Conservation (phyloP, 2,113 vertebrate species). For the Crotalus viridis region DNA sequence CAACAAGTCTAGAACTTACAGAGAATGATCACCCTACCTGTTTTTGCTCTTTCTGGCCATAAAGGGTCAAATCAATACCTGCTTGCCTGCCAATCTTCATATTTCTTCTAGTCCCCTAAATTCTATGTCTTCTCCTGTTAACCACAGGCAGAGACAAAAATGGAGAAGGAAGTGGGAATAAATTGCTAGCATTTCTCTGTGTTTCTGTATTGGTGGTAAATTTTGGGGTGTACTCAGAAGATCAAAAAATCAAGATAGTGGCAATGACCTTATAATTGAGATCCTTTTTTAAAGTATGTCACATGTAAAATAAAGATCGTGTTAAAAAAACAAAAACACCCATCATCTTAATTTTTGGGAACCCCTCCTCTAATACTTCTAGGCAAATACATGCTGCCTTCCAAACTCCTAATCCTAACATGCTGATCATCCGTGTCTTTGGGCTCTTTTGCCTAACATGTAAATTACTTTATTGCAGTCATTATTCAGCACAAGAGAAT, state of each 20-base stretch:
- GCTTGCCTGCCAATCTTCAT: not conserved
- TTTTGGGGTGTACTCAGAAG: not conserved
- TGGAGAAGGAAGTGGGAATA: not conserved
- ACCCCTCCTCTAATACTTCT: not conserved
- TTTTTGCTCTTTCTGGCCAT: not conserved
- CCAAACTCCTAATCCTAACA: not conserved
- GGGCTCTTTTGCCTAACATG: not conserved
- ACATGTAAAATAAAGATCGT: not conserved
- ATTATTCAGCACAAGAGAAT: not conserved
- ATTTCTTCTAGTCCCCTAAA: not conserved
- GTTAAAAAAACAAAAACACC: not conserved
- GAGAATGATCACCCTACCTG: not conserved
- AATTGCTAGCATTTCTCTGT: not conserved
- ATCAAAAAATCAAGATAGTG: not conserved
- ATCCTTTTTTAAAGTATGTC: not conserved
- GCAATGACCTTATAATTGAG: not conserved
- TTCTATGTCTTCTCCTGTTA: not conserved
- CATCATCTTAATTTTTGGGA: not conserved
- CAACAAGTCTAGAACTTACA: not conserved
- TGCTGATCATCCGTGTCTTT: not conserved
- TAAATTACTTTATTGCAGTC: not conserved
- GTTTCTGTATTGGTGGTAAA: not conserved
- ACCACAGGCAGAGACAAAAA: not conserved
- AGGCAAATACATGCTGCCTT: not conserved
- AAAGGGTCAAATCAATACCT: not conserved